Conservation (phyloP, 2,888 invertebrate genomes). For the Zeuzera pyrina region DNA sequence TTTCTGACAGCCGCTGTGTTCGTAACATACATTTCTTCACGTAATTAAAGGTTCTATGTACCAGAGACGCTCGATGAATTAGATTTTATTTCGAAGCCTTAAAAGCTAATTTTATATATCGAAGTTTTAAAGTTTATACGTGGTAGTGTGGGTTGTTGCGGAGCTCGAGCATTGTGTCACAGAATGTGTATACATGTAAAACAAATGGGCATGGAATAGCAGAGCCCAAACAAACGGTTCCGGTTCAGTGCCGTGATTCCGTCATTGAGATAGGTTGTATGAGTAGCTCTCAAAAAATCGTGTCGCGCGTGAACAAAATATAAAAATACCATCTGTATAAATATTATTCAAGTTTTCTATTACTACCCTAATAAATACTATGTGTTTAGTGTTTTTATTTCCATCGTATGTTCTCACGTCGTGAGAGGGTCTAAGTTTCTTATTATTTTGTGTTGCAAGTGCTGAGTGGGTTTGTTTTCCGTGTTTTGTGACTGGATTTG, state of each 20-base stretch:
- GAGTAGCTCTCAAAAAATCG: constrained; percentile 19
- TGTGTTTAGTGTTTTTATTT: constrained; percentile 41
- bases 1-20: no score
- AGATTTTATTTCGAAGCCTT: no score
- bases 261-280: constrained; percentile 27
- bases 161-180: no score
- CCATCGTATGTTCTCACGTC: constrained; percentile 22
- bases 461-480: constrained; percentile 55
- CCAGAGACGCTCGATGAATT: no score
- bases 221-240: constrained; percentile 41
- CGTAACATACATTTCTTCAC: no score
- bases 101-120: no score
- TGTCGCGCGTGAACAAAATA: constrained; percentile 61
- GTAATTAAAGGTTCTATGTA: no score
- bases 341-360: constrained; percentile 61
- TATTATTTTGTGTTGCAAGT: constrained; percentile 55
- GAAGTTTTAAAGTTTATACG: no score
- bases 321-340: constrained; percentile 65
- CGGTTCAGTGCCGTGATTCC: constrained; percentile 48
- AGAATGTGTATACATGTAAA: no score
- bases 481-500: constrained; percentile 64
- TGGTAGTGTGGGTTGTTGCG: no score
- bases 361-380: constrained; percentile 42
- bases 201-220: constrained; percentile 17
- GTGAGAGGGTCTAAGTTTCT: constrained; percentile 24